These are phyloP conservation scores for Ladona fulva DNA, from an alignment of 1,140 invertebrate genomes.

Conservation along the genomic window DNA sequence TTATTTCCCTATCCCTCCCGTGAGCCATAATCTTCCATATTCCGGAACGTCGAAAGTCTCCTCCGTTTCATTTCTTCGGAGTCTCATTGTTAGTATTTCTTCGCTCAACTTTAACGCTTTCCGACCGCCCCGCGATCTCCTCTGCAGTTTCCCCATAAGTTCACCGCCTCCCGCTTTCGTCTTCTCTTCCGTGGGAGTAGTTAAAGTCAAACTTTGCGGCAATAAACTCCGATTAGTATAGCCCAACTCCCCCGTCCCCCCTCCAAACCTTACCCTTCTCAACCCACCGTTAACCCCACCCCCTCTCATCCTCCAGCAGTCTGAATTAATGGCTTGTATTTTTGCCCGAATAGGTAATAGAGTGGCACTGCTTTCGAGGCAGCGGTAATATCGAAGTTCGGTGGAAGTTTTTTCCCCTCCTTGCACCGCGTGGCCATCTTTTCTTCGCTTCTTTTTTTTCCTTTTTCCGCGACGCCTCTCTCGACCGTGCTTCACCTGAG, in stretches of 20 bases:
- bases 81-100: neutral
- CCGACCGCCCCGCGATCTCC: neutral
- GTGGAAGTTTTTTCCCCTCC: neutral
- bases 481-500: neutral
- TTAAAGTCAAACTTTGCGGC: slow-evolving; percentile 9
- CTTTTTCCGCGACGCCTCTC: neutral
- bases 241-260: neutral
- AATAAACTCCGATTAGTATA: neutral
- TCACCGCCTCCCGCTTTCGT: neutral
- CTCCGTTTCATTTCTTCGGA: neutral
- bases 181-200: neutral
- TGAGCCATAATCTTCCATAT: neutral
- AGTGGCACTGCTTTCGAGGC: neutral
- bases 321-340: slow-evolving; percentile 10
- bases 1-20: neutral
- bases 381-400: neutral
- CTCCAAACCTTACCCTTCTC: neutral
- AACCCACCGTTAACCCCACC: neutral
- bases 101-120: neutral
- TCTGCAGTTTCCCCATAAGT: neutral
- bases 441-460: neutral
- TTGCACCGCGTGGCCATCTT: neutral
- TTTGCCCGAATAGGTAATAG: neutral
- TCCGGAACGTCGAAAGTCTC: neutral
- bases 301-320: neutral